Conservation (phyloP, 2,888 invertebrate genomes). For the Thymelicus acteon region DNA sequence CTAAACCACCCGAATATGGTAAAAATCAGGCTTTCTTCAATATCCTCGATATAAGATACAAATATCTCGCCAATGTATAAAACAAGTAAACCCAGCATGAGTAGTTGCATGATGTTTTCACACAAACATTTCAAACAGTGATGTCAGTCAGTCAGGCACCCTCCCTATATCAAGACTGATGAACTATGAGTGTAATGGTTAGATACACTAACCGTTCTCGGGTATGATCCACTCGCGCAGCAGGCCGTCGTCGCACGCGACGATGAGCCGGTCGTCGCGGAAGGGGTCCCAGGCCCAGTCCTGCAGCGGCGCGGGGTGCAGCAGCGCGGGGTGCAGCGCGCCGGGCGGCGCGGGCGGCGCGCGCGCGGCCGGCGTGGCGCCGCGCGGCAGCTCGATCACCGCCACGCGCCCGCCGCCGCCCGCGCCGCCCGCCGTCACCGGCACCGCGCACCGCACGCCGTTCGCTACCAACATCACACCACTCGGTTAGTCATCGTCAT, state of each 20-base stretch:
- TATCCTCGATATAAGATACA: too few relatives aligned
- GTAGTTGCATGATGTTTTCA: too few relatives aligned
- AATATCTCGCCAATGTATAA: too few relatives aligned
- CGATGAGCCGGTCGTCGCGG: slow-evolving; percentile 90
- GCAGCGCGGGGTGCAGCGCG: slow-evolving; percentile 93
- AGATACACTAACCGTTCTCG: slow-evolving; percentile 85
- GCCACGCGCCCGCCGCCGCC: slow-evolving; percentile 73
- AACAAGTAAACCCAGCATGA: too few relatives aligned
- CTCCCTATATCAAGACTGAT: background rate
- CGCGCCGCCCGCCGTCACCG: slow-evolving; percentile 92
- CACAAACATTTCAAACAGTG: too few relatives aligned
- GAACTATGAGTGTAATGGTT: background rate
- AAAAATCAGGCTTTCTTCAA: too few relatives aligned
- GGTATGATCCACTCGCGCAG: slow-evolving; percentile 93
- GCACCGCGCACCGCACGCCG: slow-evolving; percentile 94
- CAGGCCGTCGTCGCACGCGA: slow-evolving; percentile 95
- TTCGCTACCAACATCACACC: slow-evolving; percentile 85
- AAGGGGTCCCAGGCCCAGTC: slow-evolving; percentile 99
- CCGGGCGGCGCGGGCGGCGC: slow-evolving; percentile 88
- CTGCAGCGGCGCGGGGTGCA: slow-evolving; percentile 94
- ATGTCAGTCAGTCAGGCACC: too few relatives aligned
- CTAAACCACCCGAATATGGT: too few relatives aligned
- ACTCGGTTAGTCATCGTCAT: too few relatives aligned
- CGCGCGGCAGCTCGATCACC: slow-evolving; percentile 89
- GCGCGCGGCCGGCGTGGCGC: slow-evolving; percentile 54